Evolutionary conservation across 1,140 invertebrate species (phyloP).

Genomic region (Drosophila bifasciata): DNA sequence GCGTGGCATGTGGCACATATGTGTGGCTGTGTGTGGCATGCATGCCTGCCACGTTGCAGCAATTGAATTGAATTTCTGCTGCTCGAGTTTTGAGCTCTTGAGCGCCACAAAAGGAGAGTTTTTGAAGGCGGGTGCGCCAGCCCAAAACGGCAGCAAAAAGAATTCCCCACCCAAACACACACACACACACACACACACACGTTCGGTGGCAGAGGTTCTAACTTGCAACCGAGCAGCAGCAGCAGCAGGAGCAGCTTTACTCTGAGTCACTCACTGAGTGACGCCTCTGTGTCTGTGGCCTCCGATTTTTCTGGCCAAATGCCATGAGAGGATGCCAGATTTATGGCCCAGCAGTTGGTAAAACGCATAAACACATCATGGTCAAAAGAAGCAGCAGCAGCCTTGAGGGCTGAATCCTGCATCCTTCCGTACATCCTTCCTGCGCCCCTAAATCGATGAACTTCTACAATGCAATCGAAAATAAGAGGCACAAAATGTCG

Average conservation of each 20-base stretch:
- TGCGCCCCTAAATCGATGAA: conserved; percentile 26
- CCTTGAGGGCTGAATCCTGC: conserved; percentile 16
- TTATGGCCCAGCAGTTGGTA: conserved; percentile 56
- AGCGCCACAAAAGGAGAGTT: conserved; percentile 48
- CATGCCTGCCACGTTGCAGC: conserved; percentile 53
- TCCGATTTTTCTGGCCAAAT: conserved; percentile 41
- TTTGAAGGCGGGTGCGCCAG: conserved; percentile 18
- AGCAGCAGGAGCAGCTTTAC: background rate
- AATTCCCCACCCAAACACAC: conserved; percentile 18
- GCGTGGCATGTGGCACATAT: conserved; percentile 24
- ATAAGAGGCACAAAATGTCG: background rate
- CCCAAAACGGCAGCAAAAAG: conserved; percentile 31
- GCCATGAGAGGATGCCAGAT: conserved; percentile 53
- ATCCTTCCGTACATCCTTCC: no score
- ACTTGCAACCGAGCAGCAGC: conserved; percentile 23
- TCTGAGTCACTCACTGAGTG: conserved; percentile 24
- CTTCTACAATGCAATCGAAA: conserved; percentile 31
- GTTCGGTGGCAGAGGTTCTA: conserved; percentile 33
- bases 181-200: background rate
- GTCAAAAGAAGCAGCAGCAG: conserved; percentile 10
- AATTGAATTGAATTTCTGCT: conserved; percentile 78
- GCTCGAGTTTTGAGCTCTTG: conserved; percentile 61
- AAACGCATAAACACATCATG: conserved; percentile 68
- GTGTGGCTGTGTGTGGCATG: conserved; percentile 30
- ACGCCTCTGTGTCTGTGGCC: conserved; percentile 43